These are phyloP conservation scores for Globia sparganii DNA, from an alignment of 2,888 invertebrate genomes.

Conservation along the genomic window DNA sequence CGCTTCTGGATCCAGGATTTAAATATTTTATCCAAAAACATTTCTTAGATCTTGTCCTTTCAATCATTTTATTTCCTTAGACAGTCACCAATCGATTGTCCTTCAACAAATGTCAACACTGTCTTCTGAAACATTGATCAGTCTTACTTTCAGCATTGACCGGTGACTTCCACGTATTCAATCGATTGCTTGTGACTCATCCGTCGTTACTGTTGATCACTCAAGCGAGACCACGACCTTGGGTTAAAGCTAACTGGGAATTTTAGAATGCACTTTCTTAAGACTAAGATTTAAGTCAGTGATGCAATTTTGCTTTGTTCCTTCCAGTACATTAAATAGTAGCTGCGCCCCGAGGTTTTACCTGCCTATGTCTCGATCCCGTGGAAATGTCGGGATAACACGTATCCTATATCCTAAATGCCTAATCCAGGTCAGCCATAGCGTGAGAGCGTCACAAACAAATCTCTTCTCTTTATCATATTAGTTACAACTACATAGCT, in stretches of 20 bases:
- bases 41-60: not conserved
- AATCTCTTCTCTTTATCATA: no score
- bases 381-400: no score
- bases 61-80: conserved; percentile 14
- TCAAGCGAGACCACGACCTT: conserved; percentile 40
- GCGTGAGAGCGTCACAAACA: no score
- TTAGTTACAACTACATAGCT: no score
- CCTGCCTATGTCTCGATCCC: no score
- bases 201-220: conserved; percentile 31
- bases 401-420: no score
- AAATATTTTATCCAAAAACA: not conserved
- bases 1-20: not conserved
- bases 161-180: not conserved
- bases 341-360: not conserved
- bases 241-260: conserved; percentile 21
- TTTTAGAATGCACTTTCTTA: conserved; percentile 27
- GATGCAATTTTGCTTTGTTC: not conserved
- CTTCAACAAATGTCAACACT: conserved; percentile 25
- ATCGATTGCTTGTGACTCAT: conserved; percentile 57
- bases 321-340: not conserved
- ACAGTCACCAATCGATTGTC: conserved; percentile 33
- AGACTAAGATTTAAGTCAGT: not conserved
- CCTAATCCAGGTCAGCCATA: no score
- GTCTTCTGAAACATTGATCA: conserved; percentile 46
- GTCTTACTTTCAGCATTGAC: conserved; percentile 38